Base-by-base conservation (phyloP, 2,797 vertebrate genomes). In the Simalia tracyae region DNA sequence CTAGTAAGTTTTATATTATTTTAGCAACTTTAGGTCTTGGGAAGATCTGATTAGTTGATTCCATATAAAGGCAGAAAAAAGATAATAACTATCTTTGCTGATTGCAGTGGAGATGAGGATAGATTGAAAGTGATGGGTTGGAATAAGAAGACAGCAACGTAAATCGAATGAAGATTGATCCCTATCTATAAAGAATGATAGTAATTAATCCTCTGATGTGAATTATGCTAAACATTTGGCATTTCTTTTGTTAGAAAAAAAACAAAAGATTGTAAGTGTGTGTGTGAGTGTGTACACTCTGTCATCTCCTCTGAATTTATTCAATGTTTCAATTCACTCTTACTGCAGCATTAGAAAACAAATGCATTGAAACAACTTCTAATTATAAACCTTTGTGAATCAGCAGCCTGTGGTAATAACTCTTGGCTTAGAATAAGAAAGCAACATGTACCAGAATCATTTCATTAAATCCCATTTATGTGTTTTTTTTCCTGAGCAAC, bases 361-460 rank as follows among this genome's bases (percentile, higher is more conserved):
- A 68, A n/a, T 89, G 76, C 57, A 86, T 36, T 60, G 61, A 89
- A 92, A 54, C 10, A 63, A 81, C 46, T 56, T 63, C 59, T 90
- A 87, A 90, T 90, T 28, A 84, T 89, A 87, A 87, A 42, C 19
- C 14, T 61, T 90, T 92, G 59, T 87, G 84, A 81, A 81, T 64
- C 64, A 81, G 46, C 84, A 59, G 63, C 42, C 42, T 57, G 24
- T 92, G 46, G 64, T 66, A 86, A 72, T 90, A 90, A 88, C 10
- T 59, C 42, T 42, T 60, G 63, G 66, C 19, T 72, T 64, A 59
- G 85, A 66, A 42, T 36, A 87, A 56, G 66, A 90, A 92, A 86
- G 24, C 26, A 84, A 90, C 63, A 57, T 66, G 42, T 36, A 28
- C 4, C 57, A 60, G 11, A 81, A 76, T 87, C 22, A 76, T 90